Evolutionary conservation across 1,140 invertebrate species (phyloP).

Genomic region (Parasteatoda tepidariorum): DNA sequence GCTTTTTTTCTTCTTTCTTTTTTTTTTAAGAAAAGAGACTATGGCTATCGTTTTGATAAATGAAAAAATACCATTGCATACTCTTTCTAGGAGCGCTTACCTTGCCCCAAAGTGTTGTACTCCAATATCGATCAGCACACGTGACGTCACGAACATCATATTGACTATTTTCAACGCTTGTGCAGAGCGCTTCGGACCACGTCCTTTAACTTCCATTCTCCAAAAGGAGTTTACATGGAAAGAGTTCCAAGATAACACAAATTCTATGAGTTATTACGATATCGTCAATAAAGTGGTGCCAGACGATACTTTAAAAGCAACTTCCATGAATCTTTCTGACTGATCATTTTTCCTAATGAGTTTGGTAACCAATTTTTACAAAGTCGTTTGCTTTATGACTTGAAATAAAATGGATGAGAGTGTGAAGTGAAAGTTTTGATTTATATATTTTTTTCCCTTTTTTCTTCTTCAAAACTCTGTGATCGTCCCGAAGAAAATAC

Average conservation of each 20-base stretch:
- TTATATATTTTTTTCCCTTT: neutral
- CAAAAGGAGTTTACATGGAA: neutral
- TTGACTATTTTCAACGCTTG: slow-evolving; percentile 44
- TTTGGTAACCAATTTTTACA: neutral
- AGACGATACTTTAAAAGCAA: slow-evolving; percentile 16
- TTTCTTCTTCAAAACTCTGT: neutral
- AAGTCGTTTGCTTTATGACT: neutral
- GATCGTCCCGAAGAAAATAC: slow-evolving; percentile 4
- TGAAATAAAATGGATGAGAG: neutral
- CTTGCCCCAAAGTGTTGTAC: slow-evolving; percentile 26
- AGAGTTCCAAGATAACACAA: neutral
- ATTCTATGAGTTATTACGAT: neutral
- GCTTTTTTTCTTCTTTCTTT: too few relatives aligned
- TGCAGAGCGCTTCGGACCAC: slow-evolving; percentile 12
- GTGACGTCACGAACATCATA: slow-evolving; percentile 38
- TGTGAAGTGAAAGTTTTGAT: neutral
- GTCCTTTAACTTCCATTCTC: slow-evolving; percentile 16
- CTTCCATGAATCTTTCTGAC: neutral
- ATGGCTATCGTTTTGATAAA: too few relatives aligned
- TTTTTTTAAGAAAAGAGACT: too few relatives aligned
- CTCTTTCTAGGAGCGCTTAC: neutral
- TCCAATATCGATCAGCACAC: slow-evolving; percentile 21
- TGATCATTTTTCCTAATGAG: neutral
- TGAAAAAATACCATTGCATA: too few relatives aligned
- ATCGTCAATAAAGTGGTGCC: slow-evolving; percentile 10